Base-by-base conservation (phyloP, 2,797 vertebrate species). In the Ciconia nigra region DNA sequence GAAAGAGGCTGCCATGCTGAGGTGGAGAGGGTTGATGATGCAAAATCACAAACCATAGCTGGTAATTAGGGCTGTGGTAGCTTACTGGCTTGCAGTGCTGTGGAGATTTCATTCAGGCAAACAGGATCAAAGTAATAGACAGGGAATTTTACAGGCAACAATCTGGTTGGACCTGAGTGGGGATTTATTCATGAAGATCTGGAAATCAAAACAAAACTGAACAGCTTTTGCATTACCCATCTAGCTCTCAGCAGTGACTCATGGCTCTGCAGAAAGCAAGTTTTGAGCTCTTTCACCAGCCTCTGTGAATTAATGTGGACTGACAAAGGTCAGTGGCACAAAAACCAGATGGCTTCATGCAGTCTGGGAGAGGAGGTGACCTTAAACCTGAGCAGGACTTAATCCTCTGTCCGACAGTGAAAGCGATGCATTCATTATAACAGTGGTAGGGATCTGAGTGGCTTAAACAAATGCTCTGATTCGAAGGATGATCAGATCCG, bases 291-390 rank as follows among this genome's bases (percentile, higher is more conserved):
- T 94, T 96, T 44, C 79, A 63, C 73, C 58, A 92, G 61, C 22
- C 54, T 51, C 76, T 79, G n/a, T 55, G 82, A 92, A 92, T 92
- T 93, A 85, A 85, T 84, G 76, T 31, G 2, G 5, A 28, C 69
- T 65, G 76, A 65, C 90, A 94, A 96, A 93, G 90, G 93, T 94
- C 94, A 97, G 92, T 39, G 66, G 35, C 76, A 88, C 62, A 94
- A 92, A 89, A 89, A 47, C 6, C 93, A 91, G 82, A 85, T 83
- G 90, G 70, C 54, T 90, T 94, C 57, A 73, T 3, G 1, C 51
- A 63, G 76, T 15, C 76, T 52, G 47, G 54, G 58, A 78, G 79
- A 83, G 72, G 71, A 89, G 65, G 65, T 63, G 84, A 94, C 92
- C 87, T 94, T 93, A 90, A 95, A 94, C 80, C 93, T 91, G 71